phyloP scores from a whole-genome alignment of 1,140 invertebrate genomes.

The Anagrus nilaparvatae region DNA sequence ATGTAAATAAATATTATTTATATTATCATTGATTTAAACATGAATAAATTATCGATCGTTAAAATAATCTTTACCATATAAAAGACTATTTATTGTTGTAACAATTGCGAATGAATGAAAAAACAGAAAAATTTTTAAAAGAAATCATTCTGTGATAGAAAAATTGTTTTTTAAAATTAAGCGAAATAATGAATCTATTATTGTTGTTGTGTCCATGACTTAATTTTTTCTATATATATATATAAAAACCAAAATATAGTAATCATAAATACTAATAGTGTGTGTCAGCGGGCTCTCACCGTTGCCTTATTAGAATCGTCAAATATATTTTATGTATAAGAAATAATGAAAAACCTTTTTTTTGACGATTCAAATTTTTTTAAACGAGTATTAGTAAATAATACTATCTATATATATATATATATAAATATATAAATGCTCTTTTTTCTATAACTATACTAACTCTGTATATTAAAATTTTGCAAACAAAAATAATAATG shows the following conservation, averaged over 20 bases:
- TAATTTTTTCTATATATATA: conserved; percentile 5
- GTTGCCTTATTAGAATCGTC: conserved; percentile 15
- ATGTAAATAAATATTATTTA: too few species aligned
- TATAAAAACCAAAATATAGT: not conserved
- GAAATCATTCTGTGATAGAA: conserved; percentile 16
- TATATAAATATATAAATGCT: too few species aligned
- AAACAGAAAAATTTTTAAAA: conserved; percentile 4
- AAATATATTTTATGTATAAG: not conserved
- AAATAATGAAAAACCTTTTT: conserved; percentile 2
- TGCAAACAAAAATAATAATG: too few species aligned
- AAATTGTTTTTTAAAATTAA: conserved; percentile 9
- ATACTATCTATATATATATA: too few species aligned
- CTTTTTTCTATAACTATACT: too few species aligned
- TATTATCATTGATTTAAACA: too few species aligned
- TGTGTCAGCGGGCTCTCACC: conserved; percentile 9
- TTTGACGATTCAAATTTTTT: conserved; percentile 22
- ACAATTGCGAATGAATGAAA: not conserved
- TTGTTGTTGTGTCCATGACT: conserved; percentile 4
- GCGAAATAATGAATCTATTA: too few species aligned
- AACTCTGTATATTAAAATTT: too few species aligned
- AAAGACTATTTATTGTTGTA: too few species aligned
- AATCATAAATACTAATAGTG: conserved; percentile 1
- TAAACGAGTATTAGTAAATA: too few species aligned
- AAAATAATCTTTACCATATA: too few species aligned
- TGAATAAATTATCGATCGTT: too few species aligned